phyloP scores from a whole-genome alignment of 2,797 vertebrate species.

The Sebastes hubbsi region DNA sequence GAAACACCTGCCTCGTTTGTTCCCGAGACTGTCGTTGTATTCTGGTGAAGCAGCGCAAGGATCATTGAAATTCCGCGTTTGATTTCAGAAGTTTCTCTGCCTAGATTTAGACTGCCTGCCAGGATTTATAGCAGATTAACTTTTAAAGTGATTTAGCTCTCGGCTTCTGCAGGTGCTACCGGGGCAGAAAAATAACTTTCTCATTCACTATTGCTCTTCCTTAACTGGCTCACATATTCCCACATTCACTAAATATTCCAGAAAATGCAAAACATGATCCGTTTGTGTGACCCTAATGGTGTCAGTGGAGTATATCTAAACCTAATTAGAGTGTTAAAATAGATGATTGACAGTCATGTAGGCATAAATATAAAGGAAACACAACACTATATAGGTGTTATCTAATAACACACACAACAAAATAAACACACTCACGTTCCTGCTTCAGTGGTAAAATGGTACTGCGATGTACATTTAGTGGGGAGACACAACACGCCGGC shows the following conservation, averaged over 20 bases:
- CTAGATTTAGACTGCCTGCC: conserved; percentile 62
- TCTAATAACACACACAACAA: conserved; percentile 8
- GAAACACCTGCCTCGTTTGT: conserved; percentile 10
- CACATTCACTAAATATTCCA: conserved; percentile 37
- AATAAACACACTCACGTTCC: background rate
- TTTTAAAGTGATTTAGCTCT: conserved; percentile 75
- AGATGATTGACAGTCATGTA: conserved; percentile 25
- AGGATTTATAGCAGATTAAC: conserved; percentile 78
- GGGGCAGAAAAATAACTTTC: conserved; percentile 32
- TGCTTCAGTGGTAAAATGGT: conserved; percentile 21
- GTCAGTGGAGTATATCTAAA: conserved; percentile 24
- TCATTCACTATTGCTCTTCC: conserved; percentile 20
- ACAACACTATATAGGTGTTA: background rate
- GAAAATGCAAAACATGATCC: conserved; percentile 28
- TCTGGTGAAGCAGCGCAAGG: conserved; percentile 1
- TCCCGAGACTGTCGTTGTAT: conserved; percentile 18
- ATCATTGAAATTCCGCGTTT: conserved; percentile 68
- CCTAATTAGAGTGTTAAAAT: conserved; percentile 42
- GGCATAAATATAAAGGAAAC: conserved; percentile 14
- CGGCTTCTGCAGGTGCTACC: conserved; percentile 47
- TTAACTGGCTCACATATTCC: conserved; percentile 21
- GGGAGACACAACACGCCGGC: conserved; percentile 38
- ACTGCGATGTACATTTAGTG: conserved; percentile 39
- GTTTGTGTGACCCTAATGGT: conserved; percentile 24
- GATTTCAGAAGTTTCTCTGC: conserved; percentile 70